These are phyloP conservation scores for Periparus ater DNA, from an alignment of 2,797 vertebrate genomes.

Conservation along the genomic window DNA sequence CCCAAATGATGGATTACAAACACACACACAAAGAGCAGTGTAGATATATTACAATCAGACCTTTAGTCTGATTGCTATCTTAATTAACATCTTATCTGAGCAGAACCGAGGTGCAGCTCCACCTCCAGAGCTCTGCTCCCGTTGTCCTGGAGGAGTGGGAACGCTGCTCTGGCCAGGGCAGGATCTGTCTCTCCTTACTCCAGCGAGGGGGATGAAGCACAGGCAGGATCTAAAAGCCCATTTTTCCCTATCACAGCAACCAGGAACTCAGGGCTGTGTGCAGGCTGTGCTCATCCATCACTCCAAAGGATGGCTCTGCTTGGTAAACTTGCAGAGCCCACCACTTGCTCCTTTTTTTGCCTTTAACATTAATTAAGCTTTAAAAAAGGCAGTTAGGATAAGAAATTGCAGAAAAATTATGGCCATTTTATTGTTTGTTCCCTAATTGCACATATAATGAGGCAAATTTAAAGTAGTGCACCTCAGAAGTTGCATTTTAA, in stretches of 20 bases:
- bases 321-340: background rate
- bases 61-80: background rate
- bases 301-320: background rate
- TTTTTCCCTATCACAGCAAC: background rate
- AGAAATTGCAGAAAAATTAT: conserved; percentile 14
- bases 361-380: conserved; percentile 24
- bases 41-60: background rate
- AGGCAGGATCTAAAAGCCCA: background rate
- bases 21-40: background rate
- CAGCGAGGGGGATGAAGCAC: background rate
- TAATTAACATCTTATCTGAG: background rate
- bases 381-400: conserved; percentile 40
- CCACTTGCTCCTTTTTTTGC: background rate
- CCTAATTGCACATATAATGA: conserved; percentile 47
- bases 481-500: conserved; percentile 41
- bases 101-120: accelerated
- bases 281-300: background rate
- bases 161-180: accelerated
- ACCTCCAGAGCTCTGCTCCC: background rate
- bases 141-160: accelerated
- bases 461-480: conserved; percentile 42
- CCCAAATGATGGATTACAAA: background rate
- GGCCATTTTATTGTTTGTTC: conserved; percentile 48
- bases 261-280: background rate
- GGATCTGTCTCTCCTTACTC: background rate